A percentile compares a stretch with the other conserved stretches of the same genome.
Evolutionary conservation across 2,888 invertebrate genomes (phyloP).

Genomic region (Pristionchus mayeri): DNA sequence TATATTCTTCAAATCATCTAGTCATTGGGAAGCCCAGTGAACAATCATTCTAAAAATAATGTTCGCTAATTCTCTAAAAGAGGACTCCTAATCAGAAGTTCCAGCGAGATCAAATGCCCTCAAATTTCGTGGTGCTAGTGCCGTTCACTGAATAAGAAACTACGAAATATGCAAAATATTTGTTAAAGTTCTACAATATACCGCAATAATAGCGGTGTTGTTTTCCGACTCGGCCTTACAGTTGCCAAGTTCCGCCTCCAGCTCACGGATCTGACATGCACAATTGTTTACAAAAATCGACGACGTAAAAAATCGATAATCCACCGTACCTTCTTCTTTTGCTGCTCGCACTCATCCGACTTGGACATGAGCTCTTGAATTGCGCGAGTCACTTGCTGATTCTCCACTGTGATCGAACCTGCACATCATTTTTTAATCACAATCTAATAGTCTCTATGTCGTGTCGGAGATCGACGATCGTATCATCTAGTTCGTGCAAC

Average conservation of each 20-base stretch:
- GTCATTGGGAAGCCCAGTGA: no score
- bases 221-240: background rate
- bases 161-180: no score
- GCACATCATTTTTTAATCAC: background rate
- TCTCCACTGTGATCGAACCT: background rate
- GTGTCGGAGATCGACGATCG: background rate
- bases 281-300: no score
- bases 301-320: background rate
- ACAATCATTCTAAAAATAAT: no score
- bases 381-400: background rate
- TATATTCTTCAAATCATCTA: no score
- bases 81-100: no score
- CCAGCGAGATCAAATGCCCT: no score
- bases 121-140: no score
- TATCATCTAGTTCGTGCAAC: background rate
- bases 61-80: no score
- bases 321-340: background rate
- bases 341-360: constrained; percentile 9
- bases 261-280: background rate
- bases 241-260: background rate
- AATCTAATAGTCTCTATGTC: no score
- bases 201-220: constrained; percentile 6
- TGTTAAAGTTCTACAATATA: no score
- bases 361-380: constrained; percentile 17
- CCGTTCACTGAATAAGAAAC: no score